These are phyloP conservation scores for Pristionchus mayeri DNA, from an alignment of 2,888 invertebrate species.

Conservation along the genomic window DNA sequence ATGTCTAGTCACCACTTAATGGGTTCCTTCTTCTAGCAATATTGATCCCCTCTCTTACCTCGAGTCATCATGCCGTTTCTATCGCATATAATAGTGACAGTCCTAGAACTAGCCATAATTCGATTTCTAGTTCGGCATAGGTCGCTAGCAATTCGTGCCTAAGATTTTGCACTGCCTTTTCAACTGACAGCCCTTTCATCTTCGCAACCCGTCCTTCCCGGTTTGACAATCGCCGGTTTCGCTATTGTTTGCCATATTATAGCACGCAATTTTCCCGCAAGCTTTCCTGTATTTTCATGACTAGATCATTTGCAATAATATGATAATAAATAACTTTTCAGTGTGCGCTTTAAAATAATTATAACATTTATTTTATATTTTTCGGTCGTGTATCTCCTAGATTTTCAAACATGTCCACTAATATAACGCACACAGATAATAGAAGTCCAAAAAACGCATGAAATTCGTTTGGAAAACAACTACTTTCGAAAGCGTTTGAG, in stretches of 20 bases:
- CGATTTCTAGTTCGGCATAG: conserved; percentile 27
- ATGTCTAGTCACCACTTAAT: background rate
- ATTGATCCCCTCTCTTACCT: background rate
- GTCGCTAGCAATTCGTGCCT: conserved; percentile 6
- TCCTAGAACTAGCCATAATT: conserved; percentile 43
- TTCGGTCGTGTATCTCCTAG: no score
- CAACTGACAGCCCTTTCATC: background rate
- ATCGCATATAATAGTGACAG: conserved; percentile 33
- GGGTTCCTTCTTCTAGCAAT: conserved; percentile 4
- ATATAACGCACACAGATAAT: no score
- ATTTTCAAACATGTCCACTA: no score
- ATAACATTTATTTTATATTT: no score
- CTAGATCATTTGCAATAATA: no score
- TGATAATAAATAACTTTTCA: no score
- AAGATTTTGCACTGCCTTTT: conserved; percentile 13
- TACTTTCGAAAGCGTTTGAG: no score
- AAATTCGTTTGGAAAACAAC: no score
- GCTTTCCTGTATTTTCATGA: conserved; percentile 3
- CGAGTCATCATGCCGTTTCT: background rate
- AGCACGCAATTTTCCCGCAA: background rate
- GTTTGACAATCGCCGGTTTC: conserved; percentile 28
- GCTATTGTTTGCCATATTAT: conserved; percentile 26
- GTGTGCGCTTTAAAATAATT: no score
- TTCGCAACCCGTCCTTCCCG: conserved; percentile 1
- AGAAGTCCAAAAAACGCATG: no score